Evolutionary conservation across 2,888 invertebrate genomes (phyloP).

Genomic region (Clistopyga incitator): DNA sequence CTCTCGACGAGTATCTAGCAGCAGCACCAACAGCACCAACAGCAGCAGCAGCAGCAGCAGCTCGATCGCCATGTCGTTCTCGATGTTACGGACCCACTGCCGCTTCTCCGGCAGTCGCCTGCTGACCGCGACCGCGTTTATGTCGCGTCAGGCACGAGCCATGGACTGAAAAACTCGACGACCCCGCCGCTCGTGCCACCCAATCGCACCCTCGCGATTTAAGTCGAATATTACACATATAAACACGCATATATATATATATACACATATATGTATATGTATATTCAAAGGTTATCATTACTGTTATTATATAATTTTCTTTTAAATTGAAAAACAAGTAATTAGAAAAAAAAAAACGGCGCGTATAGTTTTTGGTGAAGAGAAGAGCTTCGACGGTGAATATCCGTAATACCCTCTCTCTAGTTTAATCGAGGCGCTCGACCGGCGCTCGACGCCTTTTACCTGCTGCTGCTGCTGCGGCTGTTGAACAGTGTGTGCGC

Average conservation of each 20-base stretch:
- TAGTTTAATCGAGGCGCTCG: constrained; percentile 40
- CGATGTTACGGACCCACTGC: constrained; percentile 68
- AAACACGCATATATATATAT: not conserved
- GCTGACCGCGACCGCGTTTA: constrained; percentile 83
- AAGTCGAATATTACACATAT: not conserved
- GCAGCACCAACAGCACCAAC: constrained; percentile 24
- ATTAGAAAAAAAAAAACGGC: not conserved
- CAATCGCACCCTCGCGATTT: constrained; percentile 18
- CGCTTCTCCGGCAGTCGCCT: constrained; percentile 79
- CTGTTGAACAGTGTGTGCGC: constrained; percentile 33
- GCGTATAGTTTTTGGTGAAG: not conserved
- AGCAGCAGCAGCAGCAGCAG: constrained; percentile 19
- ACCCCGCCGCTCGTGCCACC: constrained; percentile 62
- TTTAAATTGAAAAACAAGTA: constrained; percentile 6
- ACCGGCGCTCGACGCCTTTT: constrained; percentile 47
- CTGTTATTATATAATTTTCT: too few species aligned
- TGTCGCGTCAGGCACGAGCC: constrained; percentile 74
- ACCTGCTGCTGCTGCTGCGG: constrained; percentile 24
- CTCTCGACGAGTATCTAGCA: constrained; percentile 17
- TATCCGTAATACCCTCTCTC: constrained; percentile 21
- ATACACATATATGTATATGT: not conserved
- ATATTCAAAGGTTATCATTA: not conserved
- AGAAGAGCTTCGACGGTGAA: not conserved
- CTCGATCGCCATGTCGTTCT: constrained; percentile 60
- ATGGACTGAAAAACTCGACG: constrained; percentile 74